Evolutionary conservation across 2,888 invertebrate species (phyloP), one percentile per base, ranked within the genome.

Genomic region (Temnothorax ravouxi): DNA sequence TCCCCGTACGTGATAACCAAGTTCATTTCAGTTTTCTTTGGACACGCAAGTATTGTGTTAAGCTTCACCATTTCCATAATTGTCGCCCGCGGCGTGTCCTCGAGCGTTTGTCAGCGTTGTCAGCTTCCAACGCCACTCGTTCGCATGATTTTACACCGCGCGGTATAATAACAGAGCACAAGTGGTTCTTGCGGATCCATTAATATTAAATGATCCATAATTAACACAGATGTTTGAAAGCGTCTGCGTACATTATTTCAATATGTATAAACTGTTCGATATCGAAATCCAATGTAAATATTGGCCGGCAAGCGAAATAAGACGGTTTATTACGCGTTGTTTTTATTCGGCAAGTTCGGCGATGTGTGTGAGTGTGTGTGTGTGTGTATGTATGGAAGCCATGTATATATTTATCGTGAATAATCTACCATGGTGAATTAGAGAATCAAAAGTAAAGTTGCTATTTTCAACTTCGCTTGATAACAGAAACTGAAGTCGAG

Each of bases 31-130:
- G 13, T 72, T 21, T 59, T 79, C 59, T 71, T 18, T 29, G 71
- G 5, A n/a, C 41, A 15, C 41, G 41, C 54, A 56, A 71, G 56
- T 71, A 71, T 69, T 41, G 5, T 29, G 21, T 44, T 15, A 18
- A 56, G 11, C 44, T 71, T 34, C 29, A 9, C 9, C 34, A 79
- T 71, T 79, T 71, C 11, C 72, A 56, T 79, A 71, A 79, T 56
- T 71, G 44, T 56, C 15, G 3, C 4, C 34, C 21, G n/a, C n/a
- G n/a, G n/a, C n/a, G 18, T 47, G 44, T 72, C 56, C 72, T 56
- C 77, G 56, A 56, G 44, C 54, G n/a, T 44, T 38, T 34, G 34
- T 34, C 25, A 34, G n/a, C 44, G 25, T 54, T 69, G 77, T 69
- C 29, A 56, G 21, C 15, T 61, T 44, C 8, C 74, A 56, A 4